Evolutionary conservation across 2,888 invertebrate genomes (phyloP), one percentile per base, ranked within the genome.

Genomic region (Latrodectus elegans): DNA sequence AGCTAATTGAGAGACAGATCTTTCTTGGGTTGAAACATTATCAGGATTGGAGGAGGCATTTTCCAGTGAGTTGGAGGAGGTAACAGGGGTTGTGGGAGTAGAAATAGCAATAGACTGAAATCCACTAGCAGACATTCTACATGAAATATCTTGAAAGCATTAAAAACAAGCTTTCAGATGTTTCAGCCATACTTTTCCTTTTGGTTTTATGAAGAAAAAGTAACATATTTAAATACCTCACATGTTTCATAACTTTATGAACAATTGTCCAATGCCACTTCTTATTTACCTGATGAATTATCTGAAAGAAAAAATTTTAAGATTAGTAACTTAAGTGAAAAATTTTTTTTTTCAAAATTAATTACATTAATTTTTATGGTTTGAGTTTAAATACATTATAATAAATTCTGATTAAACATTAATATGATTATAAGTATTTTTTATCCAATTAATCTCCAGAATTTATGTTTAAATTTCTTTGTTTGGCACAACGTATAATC

Each of bases 81-180:
- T 82, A 52, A 72, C 64, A 64, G 83, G 83, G 83, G 74, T 73
- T 70, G 77, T 83, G 83, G 88, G 83, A 88, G 75, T 74, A 74
- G 88, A 84, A 75, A 83, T 78, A 51, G 78, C 74, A 38, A 83
- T 72, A 79, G 83, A 71, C 75, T 88, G 88, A 84, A 79, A 88
- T 70, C 83, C 83, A 83, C 88, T 83, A 49, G 78, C 71, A 80
- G 85, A 88, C 88, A 88, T 88, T 71, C 88, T 88, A 88, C 79
- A 88, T 79, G 14, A 26, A 60, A 70, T 38, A 73, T 70, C 70
- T 11, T 76, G 64, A 60, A 60, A 60, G 60, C 60, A 60, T 60
- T 60, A 11, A 60, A 76, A 82, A 70, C 38, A 81, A 71, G 75
- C 64, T 55, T 68, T 17, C n/a, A 22, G 53, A 71, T 51, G 22